These are phyloP conservation scores for Pterois miles DNA, from an alignment of 2,797 vertebrate genomes.

Conservation along the genomic window DNA sequence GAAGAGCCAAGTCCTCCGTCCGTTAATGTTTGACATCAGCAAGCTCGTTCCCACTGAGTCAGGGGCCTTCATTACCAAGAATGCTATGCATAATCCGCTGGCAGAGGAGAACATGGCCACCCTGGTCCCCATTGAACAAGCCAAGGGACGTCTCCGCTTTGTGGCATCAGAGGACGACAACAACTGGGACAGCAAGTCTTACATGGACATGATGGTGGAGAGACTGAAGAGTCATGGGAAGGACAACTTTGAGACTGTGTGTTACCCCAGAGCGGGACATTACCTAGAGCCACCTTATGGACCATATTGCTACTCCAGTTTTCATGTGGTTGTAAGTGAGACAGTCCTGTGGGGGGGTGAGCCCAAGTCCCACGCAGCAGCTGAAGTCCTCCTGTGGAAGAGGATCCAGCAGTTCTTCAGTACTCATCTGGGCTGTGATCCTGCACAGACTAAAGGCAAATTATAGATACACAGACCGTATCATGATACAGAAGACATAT, in stretches of 20 bases:
- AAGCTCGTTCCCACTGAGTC: slow-evolving; percentile 20
- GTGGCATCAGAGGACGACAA: slow-evolving; percentile 85
- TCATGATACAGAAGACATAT: not conserved
- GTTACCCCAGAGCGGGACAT: slow-evolving; percentile 70
- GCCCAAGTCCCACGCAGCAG: slow-evolving; percentile 58
- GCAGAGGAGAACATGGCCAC: slow-evolving; percentile 67
- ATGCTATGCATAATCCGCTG: not conserved
- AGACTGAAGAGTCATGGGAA: slow-evolving; percentile 71
- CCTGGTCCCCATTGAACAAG: slow-evolving; percentile 85
- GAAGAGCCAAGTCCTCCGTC: slow-evolving; percentile 63
- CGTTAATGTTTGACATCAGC: slow-evolving; percentile 11
- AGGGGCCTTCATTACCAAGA: slow-evolving; percentile 4
- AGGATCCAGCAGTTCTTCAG: slow-evolving; percentile 68
- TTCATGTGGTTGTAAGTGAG: not conserved
- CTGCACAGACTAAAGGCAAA: not conserved
- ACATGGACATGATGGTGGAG: slow-evolving; percentile 58
- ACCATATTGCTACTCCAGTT: slow-evolving; percentile 57
- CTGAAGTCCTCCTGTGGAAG: slow-evolving; percentile 71
- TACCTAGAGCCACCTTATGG: slow-evolving; percentile 75
- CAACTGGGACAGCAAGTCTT: slow-evolving; percentile 81
- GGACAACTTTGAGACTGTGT: slow-evolving; percentile 58
- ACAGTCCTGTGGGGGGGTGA: slow-evolving; percentile 67
- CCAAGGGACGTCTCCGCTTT: slow-evolving; percentile 83
- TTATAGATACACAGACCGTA: slow-evolving; percentile 40
- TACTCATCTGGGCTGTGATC: slow-evolving; percentile 34